Percentiles rank a stretch among this genome's conserved stretches.
Conservation (phyloP, 2,113 vertebrate genomes). For the Addax nasomaculatus region DNA sequence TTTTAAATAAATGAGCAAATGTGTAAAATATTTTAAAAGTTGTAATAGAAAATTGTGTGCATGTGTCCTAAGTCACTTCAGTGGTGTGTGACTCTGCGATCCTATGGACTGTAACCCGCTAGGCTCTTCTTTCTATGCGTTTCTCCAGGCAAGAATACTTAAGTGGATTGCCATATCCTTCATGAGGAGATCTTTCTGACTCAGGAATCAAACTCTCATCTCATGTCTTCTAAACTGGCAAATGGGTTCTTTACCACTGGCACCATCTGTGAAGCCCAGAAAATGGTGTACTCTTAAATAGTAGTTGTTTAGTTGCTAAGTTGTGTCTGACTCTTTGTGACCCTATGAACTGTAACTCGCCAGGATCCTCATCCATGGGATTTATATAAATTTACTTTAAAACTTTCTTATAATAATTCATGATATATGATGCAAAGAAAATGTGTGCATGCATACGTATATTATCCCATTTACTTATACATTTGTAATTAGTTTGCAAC, state of each 20-base stretch:
- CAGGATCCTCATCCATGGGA: not conserved
- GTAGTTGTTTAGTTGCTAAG: not conserved
- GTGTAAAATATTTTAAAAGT: not conserved
- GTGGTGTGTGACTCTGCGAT: not conserved
- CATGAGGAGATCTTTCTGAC: not conserved
- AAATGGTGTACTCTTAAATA: not conserved
- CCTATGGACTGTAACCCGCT: not conserved
- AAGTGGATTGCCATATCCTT: fast-evolving
- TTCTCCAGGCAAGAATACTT: not conserved
- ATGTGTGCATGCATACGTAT: not conserved
- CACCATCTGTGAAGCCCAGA: not conserved
- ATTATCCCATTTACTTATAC: not conserved
- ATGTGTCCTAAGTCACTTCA: not conserved
- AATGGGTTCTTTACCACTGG: not conserved
- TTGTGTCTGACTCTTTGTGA: not conserved
- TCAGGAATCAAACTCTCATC: not conserved
- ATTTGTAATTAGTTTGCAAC: not conserved
- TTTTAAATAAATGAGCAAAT: not conserved
- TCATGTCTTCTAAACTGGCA: not conserved
- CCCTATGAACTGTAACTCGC: not conserved
- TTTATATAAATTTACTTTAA: not conserved
- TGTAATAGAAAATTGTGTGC: not conserved
- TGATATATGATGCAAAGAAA: not conserved
- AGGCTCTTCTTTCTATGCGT: not conserved
- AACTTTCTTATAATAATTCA: not conserved